Evolutionary conservation across 1,140 invertebrate genomes (phyloP).

Genomic region (Eufriesea mexicana): DNA sequence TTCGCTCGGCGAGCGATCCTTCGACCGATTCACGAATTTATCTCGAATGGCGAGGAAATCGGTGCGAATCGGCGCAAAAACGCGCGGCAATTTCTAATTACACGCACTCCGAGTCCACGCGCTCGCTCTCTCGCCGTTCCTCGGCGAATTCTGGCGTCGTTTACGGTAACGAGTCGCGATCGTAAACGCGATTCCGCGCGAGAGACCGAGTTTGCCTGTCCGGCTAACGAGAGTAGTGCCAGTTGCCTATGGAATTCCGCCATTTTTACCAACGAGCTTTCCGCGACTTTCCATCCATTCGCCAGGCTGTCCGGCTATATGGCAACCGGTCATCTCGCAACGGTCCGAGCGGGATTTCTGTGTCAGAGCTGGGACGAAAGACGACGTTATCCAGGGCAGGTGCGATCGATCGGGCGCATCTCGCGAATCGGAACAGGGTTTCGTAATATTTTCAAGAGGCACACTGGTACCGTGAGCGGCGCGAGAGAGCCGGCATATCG

Average conservation of each 20-base stretch:
- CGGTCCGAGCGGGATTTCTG: constrained; percentile 12
- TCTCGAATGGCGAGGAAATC: too few species aligned
- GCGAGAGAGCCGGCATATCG: constrained; percentile 58
- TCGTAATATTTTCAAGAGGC: constrained; percentile 59
- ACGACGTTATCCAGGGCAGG: neutral
- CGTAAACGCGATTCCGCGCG: neutral
- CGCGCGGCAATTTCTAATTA: neutral
- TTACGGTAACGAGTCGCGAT: constrained; percentile 5
- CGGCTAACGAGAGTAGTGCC: too few species aligned
- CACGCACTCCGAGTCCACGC: too few species aligned
- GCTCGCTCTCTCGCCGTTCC: neutral
- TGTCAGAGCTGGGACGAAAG: constrained; percentile 27
- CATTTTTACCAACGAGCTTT: neutral
- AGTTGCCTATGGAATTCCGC: neutral
- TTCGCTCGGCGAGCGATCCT: neutral
- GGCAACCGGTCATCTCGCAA: too few species aligned
- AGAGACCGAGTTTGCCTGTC: neutral
- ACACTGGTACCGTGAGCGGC: constrained; percentile 2
- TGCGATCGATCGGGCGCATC: constrained; percentile 35
- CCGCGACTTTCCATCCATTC: neutral
- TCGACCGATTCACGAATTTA: neutral
- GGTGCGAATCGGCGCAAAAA: neutral
- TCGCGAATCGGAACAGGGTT: constrained; percentile 38
- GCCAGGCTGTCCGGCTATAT: too few species aligned
- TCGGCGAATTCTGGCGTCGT: neutral